Evolutionary conservation across 2,797 vertebrate genomes (phyloP), one percentile per base, ranked within the genome.

Genomic region (Gouania willdenowi): DNA sequence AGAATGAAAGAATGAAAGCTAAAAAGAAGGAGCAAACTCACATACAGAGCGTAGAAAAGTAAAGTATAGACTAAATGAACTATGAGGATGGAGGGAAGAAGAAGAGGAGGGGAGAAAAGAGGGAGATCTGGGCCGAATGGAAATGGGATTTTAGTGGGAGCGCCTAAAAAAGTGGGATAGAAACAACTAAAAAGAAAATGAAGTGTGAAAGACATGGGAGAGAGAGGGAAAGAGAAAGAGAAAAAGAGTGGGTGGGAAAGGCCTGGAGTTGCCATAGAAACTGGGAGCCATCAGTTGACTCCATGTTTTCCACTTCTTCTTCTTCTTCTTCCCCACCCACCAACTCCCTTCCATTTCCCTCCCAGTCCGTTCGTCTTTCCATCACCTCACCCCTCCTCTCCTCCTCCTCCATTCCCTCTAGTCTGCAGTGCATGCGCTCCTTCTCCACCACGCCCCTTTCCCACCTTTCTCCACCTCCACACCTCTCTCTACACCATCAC

Each of bases 201-300:
- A 63, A 59, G 54, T 64, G 72, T 62, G 58, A 66, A 62, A 51
- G 58, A 63, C 62, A 73, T 36, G 53, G 72, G 51, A 37, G 55
- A 72, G 53, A 40, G 65, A 53, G 58, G 41, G 41, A 66, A 32
- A 63, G 27, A 18, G 12, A 54, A 58, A 48, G 21, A 30, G 39
- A 50, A 42, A 61, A 24, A 48, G 74, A 84, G 80, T 77, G 84
- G 80, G 80, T 77, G 79, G 80, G 87, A 87, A 88, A 82, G 81
- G 81, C 78, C 81, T 74, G 20, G 15, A 16, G 87, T 88, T 88
- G 61, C 77, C 79, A 90, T 88, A 85, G 86, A 84, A 91, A 90
- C 89, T 85, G 80, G 78, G 85, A 83, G 77, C 71, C 76, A 80
- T 84, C 85, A 80, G 79, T 79, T 88, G 84, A 87, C 82, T 87